phyloP scores from a whole-genome alignment of 1,140 invertebrate genomes.

The Zaprionus inermis region DNA sequence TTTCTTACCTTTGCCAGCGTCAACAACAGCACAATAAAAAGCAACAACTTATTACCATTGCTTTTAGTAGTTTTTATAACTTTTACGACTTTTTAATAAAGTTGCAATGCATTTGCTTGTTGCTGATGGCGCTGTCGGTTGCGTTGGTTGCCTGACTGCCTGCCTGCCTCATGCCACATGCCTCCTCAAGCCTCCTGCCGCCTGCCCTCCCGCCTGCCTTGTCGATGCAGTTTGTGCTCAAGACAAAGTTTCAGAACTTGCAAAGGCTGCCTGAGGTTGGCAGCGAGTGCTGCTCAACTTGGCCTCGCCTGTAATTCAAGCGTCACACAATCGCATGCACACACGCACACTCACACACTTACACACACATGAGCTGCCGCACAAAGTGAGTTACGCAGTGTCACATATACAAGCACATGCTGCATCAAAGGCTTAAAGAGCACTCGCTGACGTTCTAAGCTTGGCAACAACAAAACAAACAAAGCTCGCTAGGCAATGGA shows the following conservation, averaged over 20 bases:
- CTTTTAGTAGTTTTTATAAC: conserved; percentile 82
- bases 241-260: conserved; percentile 66
- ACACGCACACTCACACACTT: background rate
- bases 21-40: conserved; percentile 53
- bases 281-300: conserved; percentile 37
- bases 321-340: conserved; percentile 24
- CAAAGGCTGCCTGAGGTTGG: conserved; percentile 41
- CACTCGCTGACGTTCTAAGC: conserved; percentile 66
- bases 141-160: background rate
- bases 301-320: conserved; percentile 60
- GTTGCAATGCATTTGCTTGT: conserved; percentile 78
- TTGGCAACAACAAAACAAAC: conserved; percentile 48
- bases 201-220: background rate
- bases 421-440: conserved; percentile 67
- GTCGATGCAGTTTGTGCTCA: conserved; percentile 51
- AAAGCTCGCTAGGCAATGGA: conserved; percentile 23
- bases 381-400: conserved; percentile 65
- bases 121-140: conserved; percentile 36
- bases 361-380: conserved; percentile 1
- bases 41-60: conserved; percentile 80
- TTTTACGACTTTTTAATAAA: conserved; percentile 83
- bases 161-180: conserved; percentile 29
- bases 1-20: conserved; percentile 33
- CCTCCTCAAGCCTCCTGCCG: background rate
- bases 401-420: conserved; percentile 60